These are phyloP conservation scores for Diabrotica virgifera DNA, from an alignment of 1,140 invertebrate species.

Conservation along the genomic window DNA sequence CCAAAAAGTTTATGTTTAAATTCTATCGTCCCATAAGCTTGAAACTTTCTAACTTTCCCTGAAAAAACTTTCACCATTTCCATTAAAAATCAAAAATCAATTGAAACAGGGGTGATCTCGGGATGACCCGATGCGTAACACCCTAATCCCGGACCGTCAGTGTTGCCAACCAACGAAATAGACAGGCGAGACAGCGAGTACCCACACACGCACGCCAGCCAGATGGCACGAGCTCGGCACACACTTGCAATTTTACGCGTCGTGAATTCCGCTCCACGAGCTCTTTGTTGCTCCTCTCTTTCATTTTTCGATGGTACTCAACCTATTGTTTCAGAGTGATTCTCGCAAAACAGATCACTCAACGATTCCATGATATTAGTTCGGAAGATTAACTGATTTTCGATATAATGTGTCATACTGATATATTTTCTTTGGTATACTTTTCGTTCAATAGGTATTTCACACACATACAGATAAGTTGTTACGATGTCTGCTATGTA, in stretches of 20 bases:
- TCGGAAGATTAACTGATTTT: no score
- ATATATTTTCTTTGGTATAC: no score
- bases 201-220: conserved; percentile 28
- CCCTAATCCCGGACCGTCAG: conserved; percentile 13
- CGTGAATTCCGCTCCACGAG: conserved; percentile 19
- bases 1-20: no score
- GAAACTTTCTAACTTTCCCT: background rate
- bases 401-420: no score
- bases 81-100: conserved; percentile 33
- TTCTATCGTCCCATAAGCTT: no score
- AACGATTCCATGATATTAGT: no score
- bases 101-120: conserved; percentile 14
- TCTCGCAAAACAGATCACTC: background rate
- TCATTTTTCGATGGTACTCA: conserved; percentile 6
- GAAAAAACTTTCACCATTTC: conserved; percentile 16
- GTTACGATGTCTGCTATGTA: no score
- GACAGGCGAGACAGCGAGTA: no score
- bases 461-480: no score
- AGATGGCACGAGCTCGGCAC: conserved; percentile 23
- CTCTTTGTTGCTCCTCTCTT: no score
- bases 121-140: conserved; percentile 22
- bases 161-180: no score
- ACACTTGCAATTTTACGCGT: conserved; percentile 35
- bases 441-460: no score
- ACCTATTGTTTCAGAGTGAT: background rate